Evolutionary conservation across 2,888 invertebrate species (phyloP), one percentile per base, ranked within the genome.

Genomic region (Cryptus viduatorius): DNA sequence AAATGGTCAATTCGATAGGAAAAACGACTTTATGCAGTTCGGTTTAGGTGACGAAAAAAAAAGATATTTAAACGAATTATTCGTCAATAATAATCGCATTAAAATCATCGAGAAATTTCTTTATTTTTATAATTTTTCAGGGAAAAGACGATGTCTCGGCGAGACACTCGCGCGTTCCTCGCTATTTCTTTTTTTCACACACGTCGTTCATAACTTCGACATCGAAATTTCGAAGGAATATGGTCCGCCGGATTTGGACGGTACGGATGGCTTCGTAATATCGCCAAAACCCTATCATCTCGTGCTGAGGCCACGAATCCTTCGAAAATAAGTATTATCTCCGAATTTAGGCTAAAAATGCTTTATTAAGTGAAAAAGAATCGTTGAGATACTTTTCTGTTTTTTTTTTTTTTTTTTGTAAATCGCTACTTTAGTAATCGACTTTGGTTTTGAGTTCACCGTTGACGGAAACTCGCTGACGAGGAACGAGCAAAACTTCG

Each of bases 21-120:
- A 95, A 73, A 95, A 95, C 86, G 94, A 95, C 87, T 94, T 95
- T 89, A 95, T 96, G 81, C 95, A 95, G 10, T 97, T 97, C 90
- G 96, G 97, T 83, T 93, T 95, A 90, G 97, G 97, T 96, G 92
- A 91, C 93, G 61, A 16, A 29, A 65, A 37, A 61, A 61, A 46
- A 48, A 37, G 4, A 42, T 19, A 5, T 31, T 61, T 75, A 77
- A 72, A 61, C 7, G 73, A 56, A 31, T 42, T 14, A 48, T 53
- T 37, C 37, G 37, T 37, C 37, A 37, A 12, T 24, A 56, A n/a
- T n/a, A n/a, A 53, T 7, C 53, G 8, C n/a, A 53, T 53, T 16
- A 10, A 10, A 67, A 42, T 68, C 24, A 29, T 42, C 16, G 4
- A 29, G 14, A 61, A 50, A 72, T 24, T 46, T 46, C n/a, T n/a